Percentiles rank a stretch among this genome's conserved stretches.
phyloP scores from a whole-genome alignment of 35 echinoderm and acorn worm species.

The Lytechinus pictus region DNA sequence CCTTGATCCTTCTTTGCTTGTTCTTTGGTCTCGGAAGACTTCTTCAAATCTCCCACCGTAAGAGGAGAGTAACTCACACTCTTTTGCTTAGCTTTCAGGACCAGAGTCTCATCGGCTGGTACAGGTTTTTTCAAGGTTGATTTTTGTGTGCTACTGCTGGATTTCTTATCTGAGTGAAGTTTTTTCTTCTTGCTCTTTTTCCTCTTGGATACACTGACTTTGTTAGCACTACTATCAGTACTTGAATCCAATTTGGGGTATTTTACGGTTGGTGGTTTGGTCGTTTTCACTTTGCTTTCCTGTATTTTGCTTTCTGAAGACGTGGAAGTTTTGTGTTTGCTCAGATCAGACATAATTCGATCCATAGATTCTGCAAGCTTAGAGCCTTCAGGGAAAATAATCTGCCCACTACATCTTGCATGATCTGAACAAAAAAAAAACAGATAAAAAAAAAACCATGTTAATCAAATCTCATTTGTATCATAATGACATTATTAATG shows the following conservation, averaged over 20 bases:
- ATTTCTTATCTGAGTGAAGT: background rate
- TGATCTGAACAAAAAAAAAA: background rate
- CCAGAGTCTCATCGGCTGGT: no score
- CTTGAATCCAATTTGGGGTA: background rate
- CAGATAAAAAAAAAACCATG: background rate
- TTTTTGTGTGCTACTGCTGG: background rate
- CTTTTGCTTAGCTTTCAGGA: background rate
- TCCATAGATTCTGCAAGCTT: background rate
- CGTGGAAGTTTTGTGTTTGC: background rate
- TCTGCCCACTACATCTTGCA: background rate
- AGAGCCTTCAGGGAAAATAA: background rate
- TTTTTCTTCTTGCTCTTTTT: background rate
- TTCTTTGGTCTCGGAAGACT: background rate
- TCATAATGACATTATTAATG: no score
- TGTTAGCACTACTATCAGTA: background rate
- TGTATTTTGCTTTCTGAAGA: background rate
- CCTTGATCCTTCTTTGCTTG: background rate
- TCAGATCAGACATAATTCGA: background rate
- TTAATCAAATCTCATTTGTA: background rate
- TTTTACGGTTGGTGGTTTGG: no score
- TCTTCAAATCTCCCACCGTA: background rate
- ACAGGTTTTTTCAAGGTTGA: background rate
- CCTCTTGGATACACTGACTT: background rate
- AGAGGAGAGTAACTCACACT: background rate
- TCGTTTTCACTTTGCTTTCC: no score